Base-by-base conservation (phyloP, 2,113 vertebrate genomes). In the Noturus placidus region DNA sequence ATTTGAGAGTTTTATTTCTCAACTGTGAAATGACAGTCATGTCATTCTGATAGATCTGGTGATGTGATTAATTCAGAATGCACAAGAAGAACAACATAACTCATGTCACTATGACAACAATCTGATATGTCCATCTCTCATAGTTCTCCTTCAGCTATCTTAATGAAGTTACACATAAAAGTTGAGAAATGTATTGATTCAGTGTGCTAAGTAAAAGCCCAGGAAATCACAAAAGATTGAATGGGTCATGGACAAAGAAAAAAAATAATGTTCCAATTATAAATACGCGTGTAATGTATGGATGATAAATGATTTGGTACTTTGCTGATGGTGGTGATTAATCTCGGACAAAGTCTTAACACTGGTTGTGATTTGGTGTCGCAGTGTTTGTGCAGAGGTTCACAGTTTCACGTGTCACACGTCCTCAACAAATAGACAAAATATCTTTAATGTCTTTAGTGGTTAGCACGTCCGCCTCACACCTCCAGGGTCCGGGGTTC, bases 41-140 rank as follows among this genome's bases (percentile, higher is more conserved):
- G 81, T 25, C 57, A 67, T 25, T 19, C 10, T 67, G 46, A 35
- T 19, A 70, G 82, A 84, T 70, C 82, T 33, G 25, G 61, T 69
- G 82, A 17, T 69, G 50, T 84, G 65, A 69, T 35, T 54, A 14
- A 56, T 27, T 35, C 50, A 72, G 30, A 50, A 30, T 35, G 33
- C 69, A 42, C 69, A 76, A 74, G 19, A 85, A 74, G 33, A 76
- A 76, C 17, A 74, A 85, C 1, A 85, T 0, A 38, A 59, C 30
- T 35, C 20, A 5, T 84, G 52, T 85, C 54, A 74, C 69, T 59
- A 85, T 85, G 83, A 76, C 83, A 76, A 85, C 83, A 74, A 76
- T 57, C 33, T 5, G 20, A 33, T 33, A 74, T 14, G 67, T 67
- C 27, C 4, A 20, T 69, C 61, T 52, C 20, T 52, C 13, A 27